Conservation (phyloP, 2,797 vertebrate species). For the Brachyalestes nurse region DNA sequence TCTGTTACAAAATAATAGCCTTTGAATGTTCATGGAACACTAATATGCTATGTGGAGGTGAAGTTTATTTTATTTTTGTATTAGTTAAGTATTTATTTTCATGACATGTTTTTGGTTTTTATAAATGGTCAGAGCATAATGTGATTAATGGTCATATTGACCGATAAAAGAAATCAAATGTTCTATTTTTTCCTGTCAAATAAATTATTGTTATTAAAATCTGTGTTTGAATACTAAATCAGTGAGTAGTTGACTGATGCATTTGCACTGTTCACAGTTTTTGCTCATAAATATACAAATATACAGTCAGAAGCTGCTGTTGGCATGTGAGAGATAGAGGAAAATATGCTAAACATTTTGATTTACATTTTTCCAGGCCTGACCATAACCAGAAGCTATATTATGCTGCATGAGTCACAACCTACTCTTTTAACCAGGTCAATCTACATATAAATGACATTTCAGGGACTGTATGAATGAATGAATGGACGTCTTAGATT, state of each 20-base stretch:
- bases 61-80: neutral
- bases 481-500: too few relatives aligned
- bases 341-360: conserved; percentile 46
- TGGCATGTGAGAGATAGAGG: conserved; percentile 29
- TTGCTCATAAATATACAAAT: too few relatives aligned
- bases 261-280: neutral
- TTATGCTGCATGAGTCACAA: conserved; percentile 23
- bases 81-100: conserved; percentile 45
- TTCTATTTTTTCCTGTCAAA: neutral
- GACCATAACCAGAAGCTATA: conserved; percentile 9
- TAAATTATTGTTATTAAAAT: conserved; percentile 28
- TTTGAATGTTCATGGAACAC: conserved; percentile 38
- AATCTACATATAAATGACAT: neutral
- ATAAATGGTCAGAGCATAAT: conserved; percentile 51
- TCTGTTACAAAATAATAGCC: neutral
- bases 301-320: neutral
- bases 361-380: conserved; percentile 47
- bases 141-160: conserved; percentile 51
- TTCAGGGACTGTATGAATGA: neutral
- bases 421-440: neutral
- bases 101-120: neutral
- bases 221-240: conserved; percentile 6
- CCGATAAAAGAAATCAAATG: neutral
- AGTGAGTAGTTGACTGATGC: neutral
- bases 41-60: conserved; percentile 38